Base-by-base conservation (phyloP, 2,113 vertebrate species). In the Felis chaus region DNA sequence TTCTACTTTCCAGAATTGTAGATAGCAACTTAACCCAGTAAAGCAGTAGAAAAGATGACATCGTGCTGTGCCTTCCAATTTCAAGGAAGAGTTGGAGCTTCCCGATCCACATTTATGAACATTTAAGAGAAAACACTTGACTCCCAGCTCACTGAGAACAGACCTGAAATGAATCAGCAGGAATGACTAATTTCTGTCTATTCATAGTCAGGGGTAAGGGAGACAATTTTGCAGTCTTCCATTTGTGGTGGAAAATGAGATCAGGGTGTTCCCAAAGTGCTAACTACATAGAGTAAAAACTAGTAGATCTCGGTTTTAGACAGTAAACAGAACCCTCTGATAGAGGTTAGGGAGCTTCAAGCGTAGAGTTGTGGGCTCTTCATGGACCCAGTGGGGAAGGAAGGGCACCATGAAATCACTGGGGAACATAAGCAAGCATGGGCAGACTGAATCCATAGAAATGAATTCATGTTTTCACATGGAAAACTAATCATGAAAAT, bases 151-250 rank as follows among this genome's bases (percentile, higher is more conserved):
- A 81, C 36, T 21, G 36, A 81, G 50, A 91, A 82, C 45, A 89
- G 53, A 94, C 25, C 78, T 80, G 61, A 92, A 94, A 66, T 79
- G 31, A 95, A 68, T 94, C 29, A 53, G 25, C 36, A 96, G 14
- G 68, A 94, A 92, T 79, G 69, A 94, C 73, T 89, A 21, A 85
- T 96, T 91, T 92, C 87, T 95, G 3, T 95, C n/a, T 89, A 18
- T 73, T 82, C 16, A 63, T 50, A 88, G 91, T 84, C 14, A 69
- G 15, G 41, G 16, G 13, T 92, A 79, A 55, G 53, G 85, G 33
- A 97, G 29, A 83, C n/a, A 90, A 14, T 91, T 79, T 94, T 55
- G 55, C 31, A 36, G 29, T 45, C 55, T 45, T 69, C 36, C 25
- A 25, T 84, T 83, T 80, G 33, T 83, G 21, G 31, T 80, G 1